Conservation (phyloP, 2,113 vertebrate genomes). For the Forbesichthys agassizii region DNA sequence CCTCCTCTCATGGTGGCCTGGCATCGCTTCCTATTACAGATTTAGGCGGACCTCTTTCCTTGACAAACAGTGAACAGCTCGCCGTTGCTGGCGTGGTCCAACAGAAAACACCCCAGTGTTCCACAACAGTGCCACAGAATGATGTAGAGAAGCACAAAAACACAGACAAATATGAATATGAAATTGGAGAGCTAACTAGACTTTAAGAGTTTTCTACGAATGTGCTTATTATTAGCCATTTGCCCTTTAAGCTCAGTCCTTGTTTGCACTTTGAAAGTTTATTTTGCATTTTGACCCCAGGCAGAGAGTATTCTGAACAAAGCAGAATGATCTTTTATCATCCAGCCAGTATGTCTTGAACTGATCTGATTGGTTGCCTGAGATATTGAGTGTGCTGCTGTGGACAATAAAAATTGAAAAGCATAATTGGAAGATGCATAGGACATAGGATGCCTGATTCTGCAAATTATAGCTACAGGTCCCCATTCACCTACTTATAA, state of each 20-base stretch:
- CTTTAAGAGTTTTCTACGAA: conserved; percentile 75
- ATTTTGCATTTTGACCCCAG: conserved; percentile 26
- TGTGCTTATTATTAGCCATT: conserved; percentile 49
- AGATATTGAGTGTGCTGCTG: conserved; percentile 47
- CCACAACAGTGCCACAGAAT: conserved; percentile 28
- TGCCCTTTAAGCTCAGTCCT: conserved; percentile 66
- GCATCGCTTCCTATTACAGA: conserved; percentile 45
- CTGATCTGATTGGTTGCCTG: conserved; percentile 14
- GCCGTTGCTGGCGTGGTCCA: conserved; percentile 24
- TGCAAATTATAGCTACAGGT: conserved; percentile 45
- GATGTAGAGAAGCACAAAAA: conserved; percentile 33
- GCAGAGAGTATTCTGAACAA: conserved; percentile 16
- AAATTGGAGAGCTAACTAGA: conserved; percentile 82
- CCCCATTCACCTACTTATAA: conserved; percentile 64
- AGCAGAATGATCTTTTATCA: conserved; percentile 8
- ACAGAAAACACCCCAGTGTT: conserved; percentile 22
- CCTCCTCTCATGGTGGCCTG: conserved; percentile 58
- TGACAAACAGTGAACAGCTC: conserved; percentile 38
- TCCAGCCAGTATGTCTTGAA: conserved; percentile 20
- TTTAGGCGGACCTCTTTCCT: conserved; percentile 36
- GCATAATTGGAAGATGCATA: conserved; percentile 48
- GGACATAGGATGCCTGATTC: conserved; percentile 24
- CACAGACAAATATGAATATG: conserved; percentile 37
- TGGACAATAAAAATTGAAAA: conserved; percentile 62
- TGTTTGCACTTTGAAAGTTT: conserved; percentile 26